These are phyloP conservation scores for Agonum fuliginosum DNA, from an alignment of 2,888 invertebrate species.

Conservation along the genomic window DNA sequence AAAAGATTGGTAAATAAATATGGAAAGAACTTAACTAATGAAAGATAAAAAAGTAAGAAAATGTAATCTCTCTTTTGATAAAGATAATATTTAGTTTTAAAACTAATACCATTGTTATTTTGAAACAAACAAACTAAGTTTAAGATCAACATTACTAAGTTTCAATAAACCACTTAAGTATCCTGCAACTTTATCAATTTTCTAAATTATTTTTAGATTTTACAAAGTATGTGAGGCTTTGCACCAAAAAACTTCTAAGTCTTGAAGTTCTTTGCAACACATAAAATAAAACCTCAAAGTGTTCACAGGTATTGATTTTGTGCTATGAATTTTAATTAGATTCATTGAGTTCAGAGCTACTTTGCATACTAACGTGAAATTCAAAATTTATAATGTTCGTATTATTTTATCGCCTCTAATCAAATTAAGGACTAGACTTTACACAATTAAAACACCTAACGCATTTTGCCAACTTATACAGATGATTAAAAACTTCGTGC, in stretches of 20 bases:
- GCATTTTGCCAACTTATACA: no score
- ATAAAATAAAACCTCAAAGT: background rate
- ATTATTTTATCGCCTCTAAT: no score
- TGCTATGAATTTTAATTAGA: background rate
- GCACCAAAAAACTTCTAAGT: background rate
- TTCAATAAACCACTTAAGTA: background rate
- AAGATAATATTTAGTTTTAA: no score
- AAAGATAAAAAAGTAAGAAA: no score
- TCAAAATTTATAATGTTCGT: background rate
- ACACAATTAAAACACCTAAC: no score
- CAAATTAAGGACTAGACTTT: no score
- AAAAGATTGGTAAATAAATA: no score
- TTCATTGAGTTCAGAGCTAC: background rate
- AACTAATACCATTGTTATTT: no score
- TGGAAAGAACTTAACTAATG: no score
- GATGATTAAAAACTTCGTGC: no score
- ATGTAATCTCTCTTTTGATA: no score
- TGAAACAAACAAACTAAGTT: background rate
- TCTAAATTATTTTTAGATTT: background rate
- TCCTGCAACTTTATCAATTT: background rate
- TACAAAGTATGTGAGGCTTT: background rate
- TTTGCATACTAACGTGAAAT: background rate
- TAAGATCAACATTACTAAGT: background rate
- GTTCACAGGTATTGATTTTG: background rate
- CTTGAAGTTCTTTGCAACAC: background rate